Base-by-base conservation (phyloP, 2,113 vertebrate genomes). In the Ceyx margarethae region DNA sequence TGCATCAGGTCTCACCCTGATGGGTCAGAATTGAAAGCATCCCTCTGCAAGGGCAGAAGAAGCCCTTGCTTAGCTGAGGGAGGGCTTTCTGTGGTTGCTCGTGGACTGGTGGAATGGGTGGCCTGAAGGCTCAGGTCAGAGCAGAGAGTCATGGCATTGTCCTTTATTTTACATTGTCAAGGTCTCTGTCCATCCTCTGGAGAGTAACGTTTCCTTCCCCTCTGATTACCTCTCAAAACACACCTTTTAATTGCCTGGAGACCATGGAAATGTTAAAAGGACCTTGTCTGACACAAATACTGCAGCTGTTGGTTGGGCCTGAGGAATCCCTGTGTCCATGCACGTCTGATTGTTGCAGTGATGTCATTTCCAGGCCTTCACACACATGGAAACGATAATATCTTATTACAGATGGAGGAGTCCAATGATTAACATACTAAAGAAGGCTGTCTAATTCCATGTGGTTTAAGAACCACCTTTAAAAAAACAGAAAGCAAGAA, bases 331-430 rank as follows among this genome's bases (percentile, higher is more conserved):
- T 69, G 35, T 4, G 1, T 60, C 77, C 51, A 74, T 83, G 68
- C 69, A 65, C 82, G 68, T 90, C 95, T 78, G 60, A 60, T 90
- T 94, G n/a, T 78, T 87, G 72, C 83, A 60, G 54, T 94, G 91
- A 96, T 81, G 95, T 93, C 22, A 90, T 94, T 96, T 96, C 85
- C 86, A 65, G 74, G 54, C 51, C 57, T 89, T 57, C 77, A 51
- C 87, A 93, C 95, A 95, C 81, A 92, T 91, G 91, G 95, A 96
- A 95, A 17, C 91, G 46, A 87, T 96, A 96, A 96, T 80, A 83
- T 72, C 87, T 95, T 82, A 43, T 93, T 95, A 83, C 82, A 89
- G 71, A 79, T 79, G 69, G 85, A 90, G 54, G 74, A 91, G 43
- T 64, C 74, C 54, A 61, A 21, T 81, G 91, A 94, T 73, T 91